These are phyloP conservation scores for Lydus trimaculatus DNA, from an alignment of 2,888 invertebrate species.

Conservation along the genomic window DNA sequence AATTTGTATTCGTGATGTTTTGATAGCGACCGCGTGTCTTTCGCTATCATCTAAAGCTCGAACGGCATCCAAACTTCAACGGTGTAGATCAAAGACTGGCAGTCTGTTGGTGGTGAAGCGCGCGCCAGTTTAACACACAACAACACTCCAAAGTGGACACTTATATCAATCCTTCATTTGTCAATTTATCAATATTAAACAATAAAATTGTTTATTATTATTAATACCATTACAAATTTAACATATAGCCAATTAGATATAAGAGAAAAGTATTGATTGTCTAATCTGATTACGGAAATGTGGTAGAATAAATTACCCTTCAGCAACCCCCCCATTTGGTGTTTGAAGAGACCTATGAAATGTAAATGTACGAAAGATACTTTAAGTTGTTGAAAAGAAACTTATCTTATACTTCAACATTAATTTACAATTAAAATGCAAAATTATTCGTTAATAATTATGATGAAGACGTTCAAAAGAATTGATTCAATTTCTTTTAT, in stretches of 20 bases:
- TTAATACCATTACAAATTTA: too few relatives aligned
- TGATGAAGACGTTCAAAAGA: not conserved
- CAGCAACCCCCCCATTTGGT: not conserved
- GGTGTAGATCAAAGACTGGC: conserved; percentile 29
- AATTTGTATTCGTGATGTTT: not conserved
- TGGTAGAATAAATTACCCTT: not conserved
- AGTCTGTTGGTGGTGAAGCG: conserved; percentile 15
- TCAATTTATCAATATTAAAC: not conserved
- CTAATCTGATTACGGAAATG: not conserved
- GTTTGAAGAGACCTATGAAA: not conserved
- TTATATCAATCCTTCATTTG: not conserved
- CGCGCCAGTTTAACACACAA: conserved; percentile 13
- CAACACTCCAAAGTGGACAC: conserved; percentile 18
- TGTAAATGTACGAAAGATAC: not conserved
- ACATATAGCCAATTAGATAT: not conserved
- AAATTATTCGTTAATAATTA: not conserved
- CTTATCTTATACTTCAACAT: not conserved
- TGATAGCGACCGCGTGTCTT: conserved; percentile 3
- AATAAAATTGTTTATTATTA: not conserved
- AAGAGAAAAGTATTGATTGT: not conserved
- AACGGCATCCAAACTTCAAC: conserved; percentile 72
- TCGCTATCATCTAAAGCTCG: conserved; percentile 75
- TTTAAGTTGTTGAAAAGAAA: not conserved
- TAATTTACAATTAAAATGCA: not conserved
- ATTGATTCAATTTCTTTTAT: not conserved